A percentile compares a stretch with the other conserved stretches of the same genome.
phyloP scores from a whole-genome alignment of 2,888 invertebrate species.

The Dolichopus griseipennis region DNA sequence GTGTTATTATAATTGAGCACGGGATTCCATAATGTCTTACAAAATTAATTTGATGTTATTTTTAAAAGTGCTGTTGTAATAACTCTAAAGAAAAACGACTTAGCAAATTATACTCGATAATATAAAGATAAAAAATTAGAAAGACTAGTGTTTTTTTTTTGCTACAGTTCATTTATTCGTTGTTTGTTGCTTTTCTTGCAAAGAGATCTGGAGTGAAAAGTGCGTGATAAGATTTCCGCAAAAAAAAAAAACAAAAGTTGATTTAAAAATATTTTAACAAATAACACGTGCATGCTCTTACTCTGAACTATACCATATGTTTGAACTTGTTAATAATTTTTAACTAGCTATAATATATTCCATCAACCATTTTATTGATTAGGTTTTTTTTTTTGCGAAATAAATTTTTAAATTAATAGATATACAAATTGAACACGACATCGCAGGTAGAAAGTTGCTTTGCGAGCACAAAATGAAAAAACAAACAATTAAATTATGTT shows the following conservation, averaged over 20 bases:
- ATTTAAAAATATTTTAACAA: not conserved
- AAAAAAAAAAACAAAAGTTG: constrained; percentile 9
- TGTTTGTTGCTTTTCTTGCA: not conserved
- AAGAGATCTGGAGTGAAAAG: constrained; percentile 17
- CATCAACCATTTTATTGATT: not conserved
- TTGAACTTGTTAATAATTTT: not conserved
- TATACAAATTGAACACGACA: not conserved
- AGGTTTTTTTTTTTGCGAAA: not conserved
- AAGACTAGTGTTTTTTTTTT: too few species aligned
- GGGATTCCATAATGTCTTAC: too few species aligned
- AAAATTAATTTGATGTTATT: too few species aligned
- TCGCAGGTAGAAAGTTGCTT: not conserved
- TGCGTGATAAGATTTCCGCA: constrained; percentile 22
- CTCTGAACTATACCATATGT: not conserved
- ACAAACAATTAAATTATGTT: too few species aligned
- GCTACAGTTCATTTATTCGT: too few species aligned
- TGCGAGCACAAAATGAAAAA: not conserved
- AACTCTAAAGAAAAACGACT: too few species aligned
- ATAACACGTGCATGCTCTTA: constrained; percentile 18
- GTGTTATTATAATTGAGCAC: too few species aligned
- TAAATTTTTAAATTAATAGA: not conserved
- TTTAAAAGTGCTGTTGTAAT: too few species aligned
- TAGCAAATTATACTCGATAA: too few species aligned
- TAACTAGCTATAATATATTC: not conserved
- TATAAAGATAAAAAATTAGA: too few species aligned